Conservation (phyloP, 2,797 vertebrate genomes). For the Urosaurus nigricauda region DNA sequence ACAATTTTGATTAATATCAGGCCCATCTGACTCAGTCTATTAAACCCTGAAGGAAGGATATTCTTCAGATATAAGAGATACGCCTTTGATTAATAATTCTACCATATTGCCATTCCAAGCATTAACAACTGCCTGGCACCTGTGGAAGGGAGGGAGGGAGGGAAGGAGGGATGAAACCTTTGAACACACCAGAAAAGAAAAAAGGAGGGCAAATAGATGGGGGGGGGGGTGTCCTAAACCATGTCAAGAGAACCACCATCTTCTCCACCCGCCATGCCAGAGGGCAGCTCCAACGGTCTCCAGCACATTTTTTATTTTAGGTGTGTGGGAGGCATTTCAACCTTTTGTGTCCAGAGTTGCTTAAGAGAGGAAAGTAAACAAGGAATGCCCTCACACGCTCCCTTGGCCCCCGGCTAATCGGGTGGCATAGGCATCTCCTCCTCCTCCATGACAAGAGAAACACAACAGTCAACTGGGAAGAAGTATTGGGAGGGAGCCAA, state of each 20-base stretch:
- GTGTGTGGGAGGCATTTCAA: conserved; percentile 17
- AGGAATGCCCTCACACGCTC: no score
- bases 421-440: no score
- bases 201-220: not conserved
- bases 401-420: no score
- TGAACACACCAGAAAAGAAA: conserved; percentile 67
- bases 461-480: no score
- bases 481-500: no score
- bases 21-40: conserved; percentile 84
- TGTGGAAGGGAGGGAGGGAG: conserved; percentile 53
- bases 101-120: conserved; percentile 80
- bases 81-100: conserved; percentile 87
- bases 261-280: conserved; percentile 6
- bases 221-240: conserved; percentile 41
- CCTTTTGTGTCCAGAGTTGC: not conserved
- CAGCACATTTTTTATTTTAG: conserved; percentile 25
- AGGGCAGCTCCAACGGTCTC: conserved; percentile 1
- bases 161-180: conserved; percentile 58
- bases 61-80: conserved; percentile 84
- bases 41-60: conserved; percentile 84
- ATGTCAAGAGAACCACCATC: conserved; percentile 47
- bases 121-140: conserved; percentile 73
- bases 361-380: not conserved
- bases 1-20: conserved; percentile 86
- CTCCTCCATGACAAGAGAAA: no score